Evolutionary conservation across 2,113 vertebrate genomes (phyloP), one percentile per base, ranked within the genome.

Genomic region (Dissostichus mawsoni): DNA sequence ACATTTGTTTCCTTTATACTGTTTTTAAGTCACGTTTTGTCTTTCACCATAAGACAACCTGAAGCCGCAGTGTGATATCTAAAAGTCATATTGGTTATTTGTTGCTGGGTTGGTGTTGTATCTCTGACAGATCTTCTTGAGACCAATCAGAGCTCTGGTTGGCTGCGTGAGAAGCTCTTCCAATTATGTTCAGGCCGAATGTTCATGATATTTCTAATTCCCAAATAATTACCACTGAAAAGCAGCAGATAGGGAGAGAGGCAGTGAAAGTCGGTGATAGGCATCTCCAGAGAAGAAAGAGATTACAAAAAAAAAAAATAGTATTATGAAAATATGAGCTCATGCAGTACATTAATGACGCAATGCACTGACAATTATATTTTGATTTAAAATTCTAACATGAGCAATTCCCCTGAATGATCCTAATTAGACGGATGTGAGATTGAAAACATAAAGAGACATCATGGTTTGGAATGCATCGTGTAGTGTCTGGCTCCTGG

Each of bases 21-120:
- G 58, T 58, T 23, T 41, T 17, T 52, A 71, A 55, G 23, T 55
- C 53, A 50, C 9, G 18, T 81, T 64, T 58, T 44, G 13, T 74
- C 41, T 59, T 23, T 3, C 47, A 41, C 82, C 69, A 76, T 50
- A 45, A 70, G 11, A 44, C 75, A 58, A 82, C 56, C 69, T 61
- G 47, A 51, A 73, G 62, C 65, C 33, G 20, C 68, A 74, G 61
- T 84, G 51, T 81, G 51, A 74, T 75, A 70, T 82, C 55, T 55
- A 64, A 79, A 78, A 82, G 61, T 70, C 78, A 83, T 85, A n/a
- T 68, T 58, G 56, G 82, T 83, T 88, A 86, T 74, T 69, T 81
- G 90, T 94, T 93, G 90, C 90, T 87, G 90, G 84, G 90, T 69
- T 55, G 16, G 29, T 67, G 64, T 67, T 73, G 56, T 67, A 53